These are phyloP conservation scores for Anabas testudineus DNA, from an alignment of 2,797 vertebrate species.

Conservation along the genomic window DNA sequence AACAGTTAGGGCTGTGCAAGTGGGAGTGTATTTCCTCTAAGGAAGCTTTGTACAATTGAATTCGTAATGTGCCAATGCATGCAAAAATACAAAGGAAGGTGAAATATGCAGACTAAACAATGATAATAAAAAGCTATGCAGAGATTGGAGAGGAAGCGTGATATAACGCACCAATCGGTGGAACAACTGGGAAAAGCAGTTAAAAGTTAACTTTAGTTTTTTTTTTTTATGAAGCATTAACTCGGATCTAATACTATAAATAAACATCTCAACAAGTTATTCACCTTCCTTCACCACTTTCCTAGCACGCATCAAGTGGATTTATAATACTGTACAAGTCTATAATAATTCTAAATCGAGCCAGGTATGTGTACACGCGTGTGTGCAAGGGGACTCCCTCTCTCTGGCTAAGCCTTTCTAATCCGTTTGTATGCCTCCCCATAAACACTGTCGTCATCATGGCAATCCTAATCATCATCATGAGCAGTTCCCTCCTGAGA, in stretches of 20 bases:
- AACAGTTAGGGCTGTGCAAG: constrained; percentile 55
- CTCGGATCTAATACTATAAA: background rate
- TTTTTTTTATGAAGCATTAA: constrained; percentile 3
- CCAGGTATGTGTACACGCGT: constrained; percentile 37
- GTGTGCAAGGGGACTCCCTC: constrained; percentile 65
- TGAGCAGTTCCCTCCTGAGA: constrained; percentile 54
- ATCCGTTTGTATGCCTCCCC: constrained; percentile 64
- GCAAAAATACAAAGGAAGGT: constrained; percentile 45
- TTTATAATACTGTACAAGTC: constrained; percentile 42
- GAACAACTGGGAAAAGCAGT: constrained; percentile 17
- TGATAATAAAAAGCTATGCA: constrained; percentile 25
- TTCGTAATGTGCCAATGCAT: constrained; percentile 42
- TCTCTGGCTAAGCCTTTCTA: constrained; percentile 63
- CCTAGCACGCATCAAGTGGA: constrained; percentile 31
- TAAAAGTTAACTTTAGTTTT: constrained; percentile 13
- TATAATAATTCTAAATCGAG: constrained; percentile 61
- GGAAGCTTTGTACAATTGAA: constrained; percentile 58
- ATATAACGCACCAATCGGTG: constrained; percentile 23
- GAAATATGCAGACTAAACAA: constrained; percentile 57
- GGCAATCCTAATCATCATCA: constrained; percentile 73
- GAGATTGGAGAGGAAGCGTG: constrained; percentile 26
- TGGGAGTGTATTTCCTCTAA: constrained; percentile 64
- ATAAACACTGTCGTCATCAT: constrained; percentile 65
- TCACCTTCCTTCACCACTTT: constrained; percentile 39
- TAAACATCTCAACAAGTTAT: constrained; percentile 3